These are phyloP conservation scores for Oreotrochilus melanogaster DNA, from an alignment of 2,113 vertebrate genomes.

Conservation along the genomic window DNA sequence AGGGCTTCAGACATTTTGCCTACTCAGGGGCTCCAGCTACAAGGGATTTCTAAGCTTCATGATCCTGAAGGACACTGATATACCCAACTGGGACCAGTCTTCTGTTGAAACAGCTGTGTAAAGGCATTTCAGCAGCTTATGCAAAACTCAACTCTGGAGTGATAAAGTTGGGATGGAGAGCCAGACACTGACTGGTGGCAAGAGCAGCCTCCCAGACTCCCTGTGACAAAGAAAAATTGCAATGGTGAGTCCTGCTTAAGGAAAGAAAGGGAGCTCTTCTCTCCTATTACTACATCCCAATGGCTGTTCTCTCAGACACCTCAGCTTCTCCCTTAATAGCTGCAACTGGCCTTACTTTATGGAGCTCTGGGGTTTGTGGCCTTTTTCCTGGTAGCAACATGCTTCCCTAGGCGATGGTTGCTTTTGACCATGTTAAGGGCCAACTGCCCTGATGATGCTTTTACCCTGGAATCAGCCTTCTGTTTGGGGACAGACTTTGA, in stretches of 20 bases:
- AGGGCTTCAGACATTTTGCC: background rate
- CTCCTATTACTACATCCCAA: background rate
- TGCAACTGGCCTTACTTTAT: background rate
- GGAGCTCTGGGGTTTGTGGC: accelerated
- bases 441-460: background rate
- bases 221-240: background rate
- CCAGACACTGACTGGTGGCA: background rate
- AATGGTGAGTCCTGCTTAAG: background rate
- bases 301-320: background rate
- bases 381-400: background rate
- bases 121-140: background rate
- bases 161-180: background rate
- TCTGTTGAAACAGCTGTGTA: background rate
- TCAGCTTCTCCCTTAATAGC: background rate
- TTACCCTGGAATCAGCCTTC: background rate
- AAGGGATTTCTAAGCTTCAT: background rate
- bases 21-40: accelerated
- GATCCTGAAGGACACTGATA: background rate
- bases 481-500: background rate
- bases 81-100: background rate
- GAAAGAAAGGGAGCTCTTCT: background rate
- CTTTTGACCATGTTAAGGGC: background rate
- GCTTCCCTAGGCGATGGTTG: background rate
- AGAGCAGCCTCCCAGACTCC: too few relatives aligned
- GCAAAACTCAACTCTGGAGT: background rate